These are phyloP conservation scores for Acleris sparsana DNA, from an alignment of 2,888 invertebrate species.

Conservation along the genomic window DNA sequence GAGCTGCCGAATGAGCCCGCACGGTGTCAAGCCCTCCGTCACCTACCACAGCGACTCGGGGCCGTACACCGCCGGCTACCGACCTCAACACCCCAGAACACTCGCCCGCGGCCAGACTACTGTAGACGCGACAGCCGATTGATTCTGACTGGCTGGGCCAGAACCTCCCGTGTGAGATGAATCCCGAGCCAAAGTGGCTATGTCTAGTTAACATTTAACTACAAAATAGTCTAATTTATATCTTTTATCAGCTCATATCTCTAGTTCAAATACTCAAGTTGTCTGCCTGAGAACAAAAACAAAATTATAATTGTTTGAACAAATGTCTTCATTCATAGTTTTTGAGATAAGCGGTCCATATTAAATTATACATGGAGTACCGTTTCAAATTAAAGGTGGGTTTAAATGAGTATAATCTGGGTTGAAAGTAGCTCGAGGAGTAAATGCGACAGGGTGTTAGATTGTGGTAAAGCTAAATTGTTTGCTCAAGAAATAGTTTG, in stretches of 20 bases:
- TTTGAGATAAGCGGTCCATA: constrained; percentile 52
- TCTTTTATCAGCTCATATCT: constrained; percentile 34
- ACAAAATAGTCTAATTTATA: constrained; percentile 26
- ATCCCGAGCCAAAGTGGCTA: no score
- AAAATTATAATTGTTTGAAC: constrained; percentile 43
- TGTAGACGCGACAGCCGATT: no score
- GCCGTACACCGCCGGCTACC: no score
- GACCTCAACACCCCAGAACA: no score
- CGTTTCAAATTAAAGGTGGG: constrained; percentile 44
- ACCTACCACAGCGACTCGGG: no score
- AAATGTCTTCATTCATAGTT: constrained; percentile 58
- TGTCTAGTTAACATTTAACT: background rate
- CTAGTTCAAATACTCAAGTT: constrained; percentile 26
- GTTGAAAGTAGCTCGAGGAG: constrained; percentile 16
- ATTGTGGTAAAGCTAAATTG: constrained; percentile 47
- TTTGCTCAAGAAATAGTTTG: constrained; percentile 67
- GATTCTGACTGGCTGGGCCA: no score
- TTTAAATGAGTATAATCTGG: constrained; percentile 21
- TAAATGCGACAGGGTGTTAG: constrained; percentile 54
- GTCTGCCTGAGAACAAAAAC: constrained; percentile 37
- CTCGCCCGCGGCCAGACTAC: no score
- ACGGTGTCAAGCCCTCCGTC: no score
- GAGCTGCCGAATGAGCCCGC: no score
- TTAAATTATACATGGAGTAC: constrained; percentile 44
- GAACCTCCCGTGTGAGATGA: no score